A percentile compares a stretch with the other conserved stretches of the same genome.
Conservation (phyloP, 2,888 invertebrate genomes). For the Exephanes ischioxanthus region DNA sequence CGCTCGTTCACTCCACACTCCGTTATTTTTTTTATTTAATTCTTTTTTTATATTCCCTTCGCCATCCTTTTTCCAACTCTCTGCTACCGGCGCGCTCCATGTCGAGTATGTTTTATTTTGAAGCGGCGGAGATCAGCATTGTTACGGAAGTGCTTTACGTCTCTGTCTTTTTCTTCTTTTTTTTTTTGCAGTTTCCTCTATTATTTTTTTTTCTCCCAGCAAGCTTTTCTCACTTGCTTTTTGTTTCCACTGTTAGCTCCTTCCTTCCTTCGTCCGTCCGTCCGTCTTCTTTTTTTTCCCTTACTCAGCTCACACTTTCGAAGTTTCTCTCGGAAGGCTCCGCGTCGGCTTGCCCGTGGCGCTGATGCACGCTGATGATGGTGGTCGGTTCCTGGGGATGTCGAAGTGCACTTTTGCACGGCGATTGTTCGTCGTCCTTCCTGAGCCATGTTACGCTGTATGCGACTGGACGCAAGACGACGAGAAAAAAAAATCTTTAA, state of each 20-base stretch:
- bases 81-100: conserved; percentile 37
- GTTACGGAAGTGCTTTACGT: conserved; percentile 81
- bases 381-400: conserved; percentile 55
- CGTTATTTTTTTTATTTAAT: conserved; percentile 62
- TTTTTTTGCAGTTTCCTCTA: conserved; percentile 58
- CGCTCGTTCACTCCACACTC: conserved; percentile 4
- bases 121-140: conserved; percentile 79
- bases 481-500: neutral
- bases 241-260: conserved; percentile 56
- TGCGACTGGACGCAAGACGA: neutral
- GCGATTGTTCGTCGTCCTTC: conserved; percentile 66
- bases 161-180: conserved; percentile 63
- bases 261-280: neutral
- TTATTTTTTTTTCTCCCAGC: conserved; percentile 42
- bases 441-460: conserved; percentile 12
- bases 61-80: conserved; percentile 50
- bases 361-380: conserved; percentile 52
- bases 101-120: conserved; percentile 79
- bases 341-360: conserved; percentile 1
- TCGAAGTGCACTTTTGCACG: conserved; percentile 68
- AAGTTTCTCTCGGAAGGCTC: conserved; percentile 35
- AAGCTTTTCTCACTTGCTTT: conserved; percentile 51
- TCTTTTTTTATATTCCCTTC: conserved; percentile 43
- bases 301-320: conserved; percentile 47
- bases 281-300: conserved; percentile 44